Evolutionary conservation across 2,888 invertebrate species (phyloP).

Genomic region (Syritta pipiens): DNA sequence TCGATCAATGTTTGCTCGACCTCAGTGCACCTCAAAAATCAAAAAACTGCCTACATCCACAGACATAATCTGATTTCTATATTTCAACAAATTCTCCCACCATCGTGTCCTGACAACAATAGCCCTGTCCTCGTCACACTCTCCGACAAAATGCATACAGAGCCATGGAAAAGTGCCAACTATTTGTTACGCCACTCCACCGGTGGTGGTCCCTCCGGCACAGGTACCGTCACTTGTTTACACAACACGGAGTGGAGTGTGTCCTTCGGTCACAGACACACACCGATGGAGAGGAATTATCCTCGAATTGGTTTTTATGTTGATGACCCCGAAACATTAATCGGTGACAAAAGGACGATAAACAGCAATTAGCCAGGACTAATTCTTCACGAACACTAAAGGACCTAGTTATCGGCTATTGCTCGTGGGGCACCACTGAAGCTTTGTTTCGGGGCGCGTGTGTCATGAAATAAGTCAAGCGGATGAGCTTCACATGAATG

Average conservation of each 20-base stretch:
- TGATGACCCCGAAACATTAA: constrained; percentile 61
- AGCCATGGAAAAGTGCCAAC: constrained; percentile 3
- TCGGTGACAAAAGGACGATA: constrained; percentile 54
- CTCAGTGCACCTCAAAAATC: too few relatives aligned
- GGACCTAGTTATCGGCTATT: constrained; percentile 19
- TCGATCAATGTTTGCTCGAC: too few relatives aligned
- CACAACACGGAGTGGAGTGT: too few relatives aligned
- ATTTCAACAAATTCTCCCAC: too few relatives aligned
- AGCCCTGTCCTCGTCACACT: too few relatives aligned
- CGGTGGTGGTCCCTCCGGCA: too few relatives aligned
- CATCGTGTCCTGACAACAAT: too few relatives aligned
- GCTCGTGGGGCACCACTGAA: neutral
- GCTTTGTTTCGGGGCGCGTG: neutral
- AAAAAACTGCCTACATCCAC: too few relatives aligned
- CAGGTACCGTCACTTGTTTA: too few relatives aligned
- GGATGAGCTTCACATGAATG: neutral
- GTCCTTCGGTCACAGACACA: constrained; percentile 1
- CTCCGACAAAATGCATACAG: too few relatives aligned
- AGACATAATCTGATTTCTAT: too few relatives aligned
- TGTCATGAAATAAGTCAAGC: constrained; percentile 26
- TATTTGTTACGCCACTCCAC: neutral
- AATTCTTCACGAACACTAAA: constrained; percentile 27
- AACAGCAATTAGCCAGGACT: constrained; percentile 60
- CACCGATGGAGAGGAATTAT: constrained; percentile 13
- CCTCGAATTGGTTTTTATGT: constrained; percentile 43